phyloP scores from a whole-genome alignment of 2,797 vertebrate species.

The Bucorvus abyssinicus region DNA sequence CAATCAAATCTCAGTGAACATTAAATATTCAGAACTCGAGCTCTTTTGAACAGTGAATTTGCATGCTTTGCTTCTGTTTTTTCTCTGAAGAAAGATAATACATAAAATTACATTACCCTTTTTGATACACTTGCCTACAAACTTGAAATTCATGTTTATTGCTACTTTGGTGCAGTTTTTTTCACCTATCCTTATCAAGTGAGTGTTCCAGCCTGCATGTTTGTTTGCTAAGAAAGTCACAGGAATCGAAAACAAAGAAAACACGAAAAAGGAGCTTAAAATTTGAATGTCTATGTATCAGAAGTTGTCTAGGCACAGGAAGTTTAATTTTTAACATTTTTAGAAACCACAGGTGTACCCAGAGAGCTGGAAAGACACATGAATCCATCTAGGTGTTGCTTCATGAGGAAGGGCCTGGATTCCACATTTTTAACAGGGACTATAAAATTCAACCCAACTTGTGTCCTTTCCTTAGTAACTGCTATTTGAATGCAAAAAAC shows the following conservation, averaged over 20 bases:
- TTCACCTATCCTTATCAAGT: background rate
- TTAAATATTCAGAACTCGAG: background rate
- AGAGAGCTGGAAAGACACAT: background rate
- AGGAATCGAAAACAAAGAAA: background rate
- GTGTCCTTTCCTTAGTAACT: background rate
- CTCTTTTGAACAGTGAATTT: background rate
- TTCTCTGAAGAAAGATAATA: background rate
- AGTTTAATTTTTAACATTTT: background rate
- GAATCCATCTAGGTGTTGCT: background rate
- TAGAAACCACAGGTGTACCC: background rate
- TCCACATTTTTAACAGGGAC: background rate
- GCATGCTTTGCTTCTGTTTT: background rate
- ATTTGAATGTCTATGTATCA: background rate
- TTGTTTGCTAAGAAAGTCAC: background rate
- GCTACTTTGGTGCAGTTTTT: background rate
- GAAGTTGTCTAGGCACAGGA: background rate
- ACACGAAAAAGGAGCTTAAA: background rate
- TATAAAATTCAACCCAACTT: background rate
- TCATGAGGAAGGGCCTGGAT: background rate
- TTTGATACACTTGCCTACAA: background rate
- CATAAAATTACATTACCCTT: background rate
- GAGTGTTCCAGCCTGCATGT: background rate
- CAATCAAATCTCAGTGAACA: background rate
- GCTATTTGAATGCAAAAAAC: background rate
- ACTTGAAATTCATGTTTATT: background rate